These are phyloP conservation scores for Physeter macrocephalus DNA, from an alignment of 2,113 vertebrate species.

Conservation along the genomic window DNA sequence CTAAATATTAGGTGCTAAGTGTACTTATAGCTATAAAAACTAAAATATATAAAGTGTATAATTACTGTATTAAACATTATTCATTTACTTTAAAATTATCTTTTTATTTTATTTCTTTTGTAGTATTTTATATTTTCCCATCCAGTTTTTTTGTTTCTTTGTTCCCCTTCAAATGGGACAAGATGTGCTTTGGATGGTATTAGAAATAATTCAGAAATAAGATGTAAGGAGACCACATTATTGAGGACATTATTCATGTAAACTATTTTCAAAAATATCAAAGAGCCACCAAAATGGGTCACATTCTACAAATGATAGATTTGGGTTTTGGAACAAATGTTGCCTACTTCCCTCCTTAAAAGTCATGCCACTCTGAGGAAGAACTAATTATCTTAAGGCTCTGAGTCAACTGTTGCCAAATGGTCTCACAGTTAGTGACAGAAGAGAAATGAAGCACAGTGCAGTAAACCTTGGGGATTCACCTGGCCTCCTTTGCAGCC, in stretches of 20 bases:
- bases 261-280: slow-evolving; percentile 53
- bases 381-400: slow-evolving; percentile 86
- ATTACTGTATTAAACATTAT: slow-evolving; percentile 6
- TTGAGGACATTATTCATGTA: slow-evolving; percentile 76
- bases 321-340: slow-evolving; percentile 53
- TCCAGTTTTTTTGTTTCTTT: neutral
- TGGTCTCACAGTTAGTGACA: slow-evolving; percentile 84
- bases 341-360: slow-evolving; percentile 64
- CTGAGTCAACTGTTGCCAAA: slow-evolving; percentile 80
- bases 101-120: neutral
- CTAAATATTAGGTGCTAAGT: neutral
- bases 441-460: slow-evolving; percentile 79
- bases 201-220: slow-evolving; percentile 20
- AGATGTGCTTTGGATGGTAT: neutral
- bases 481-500: slow-evolving; percentile 80
- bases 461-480: slow-evolving; percentile 81
- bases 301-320: slow-evolving; percentile 56
- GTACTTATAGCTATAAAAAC: slow-evolving; percentile 11
- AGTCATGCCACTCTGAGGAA: slow-evolving; percentile 73
- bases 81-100: neutral
- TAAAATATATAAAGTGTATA: neutral
- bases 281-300: slow-evolving; percentile 86
- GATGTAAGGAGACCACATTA: slow-evolving; percentile 80
- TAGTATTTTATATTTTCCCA: neutral
- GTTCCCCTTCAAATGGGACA: neutral